These are phyloP conservation scores for Drosophila melanogaster DNA, from an alignment of 1,140 invertebrate species.

Conservation along the genomic window Release_6_plus_ISO1_MT NC_004354.4:4550001-4550500, in stretches of 20 bases:
- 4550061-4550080: background rate
- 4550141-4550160: too few relatives aligned
- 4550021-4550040: background rate
- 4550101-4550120: constrained; percentile 1
- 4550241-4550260: constrained; percentile 13
- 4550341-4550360: constrained; percentile 35
- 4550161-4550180: too few relatives aligned
- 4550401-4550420: constrained; percentile 47
- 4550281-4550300: constrained; percentile 10
- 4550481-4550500: constrained; percentile 72
- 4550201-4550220: constrained; percentile 5
- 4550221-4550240: constrained; percentile 43
- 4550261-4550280: constrained; percentile 3
- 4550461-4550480: constrained; percentile 75
- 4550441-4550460: constrained; percentile 74
- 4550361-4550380: constrained; percentile 48
- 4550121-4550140: background rate
- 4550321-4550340: constrained; percentile 54
- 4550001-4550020: background rate
- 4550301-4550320: constrained; percentile 18
- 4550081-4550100: background rate
- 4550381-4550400: background rate
- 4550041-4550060: background rate
- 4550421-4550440: constrained; percentile 57
- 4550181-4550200: background rate